Conservation (phyloP, 2,888 invertebrate genomes). For the Aphodius sticticus region DNA sequence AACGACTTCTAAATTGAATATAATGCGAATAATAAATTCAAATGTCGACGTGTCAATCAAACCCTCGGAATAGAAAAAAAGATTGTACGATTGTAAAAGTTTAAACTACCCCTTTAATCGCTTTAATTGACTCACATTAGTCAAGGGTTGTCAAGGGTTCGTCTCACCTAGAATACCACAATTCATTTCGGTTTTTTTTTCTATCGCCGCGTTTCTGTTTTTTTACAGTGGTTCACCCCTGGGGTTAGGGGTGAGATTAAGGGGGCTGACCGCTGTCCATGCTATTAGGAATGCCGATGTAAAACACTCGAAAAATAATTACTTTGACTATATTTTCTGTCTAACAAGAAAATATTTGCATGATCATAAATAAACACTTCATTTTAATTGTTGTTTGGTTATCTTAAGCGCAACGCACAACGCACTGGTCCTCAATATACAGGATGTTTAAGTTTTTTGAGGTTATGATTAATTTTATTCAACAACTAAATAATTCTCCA, state of each 20-base stretch:
- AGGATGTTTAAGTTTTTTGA: too few relatives aligned
- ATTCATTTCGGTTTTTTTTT: background rate
- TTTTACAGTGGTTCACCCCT: background rate
- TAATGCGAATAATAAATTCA: background rate
- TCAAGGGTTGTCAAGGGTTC: background rate
- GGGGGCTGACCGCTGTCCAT: background rate
- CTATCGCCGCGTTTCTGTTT: background rate
- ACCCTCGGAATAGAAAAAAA: background rate
- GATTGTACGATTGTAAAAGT: background rate
- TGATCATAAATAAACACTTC: background rate
- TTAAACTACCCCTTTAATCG: constrained; percentile 4
- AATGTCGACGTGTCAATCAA: background rate
- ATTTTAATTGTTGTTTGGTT: background rate
- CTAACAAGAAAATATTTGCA: background rate
- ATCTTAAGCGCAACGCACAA: background rate
- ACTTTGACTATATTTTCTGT: background rate
- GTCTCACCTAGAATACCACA: background rate
- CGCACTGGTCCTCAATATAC: too few relatives aligned
- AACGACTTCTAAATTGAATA: background rate
- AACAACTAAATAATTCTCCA: too few relatives aligned
- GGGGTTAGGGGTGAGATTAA: background rate
- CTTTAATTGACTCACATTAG: background rate
- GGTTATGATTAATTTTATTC: too few relatives aligned
- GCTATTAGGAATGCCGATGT: background rate
- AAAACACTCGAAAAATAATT: background rate